Base-by-base conservation (phyloP, 2,888 invertebrate genomes). In the Andrena haemorrhoa region DNA sequence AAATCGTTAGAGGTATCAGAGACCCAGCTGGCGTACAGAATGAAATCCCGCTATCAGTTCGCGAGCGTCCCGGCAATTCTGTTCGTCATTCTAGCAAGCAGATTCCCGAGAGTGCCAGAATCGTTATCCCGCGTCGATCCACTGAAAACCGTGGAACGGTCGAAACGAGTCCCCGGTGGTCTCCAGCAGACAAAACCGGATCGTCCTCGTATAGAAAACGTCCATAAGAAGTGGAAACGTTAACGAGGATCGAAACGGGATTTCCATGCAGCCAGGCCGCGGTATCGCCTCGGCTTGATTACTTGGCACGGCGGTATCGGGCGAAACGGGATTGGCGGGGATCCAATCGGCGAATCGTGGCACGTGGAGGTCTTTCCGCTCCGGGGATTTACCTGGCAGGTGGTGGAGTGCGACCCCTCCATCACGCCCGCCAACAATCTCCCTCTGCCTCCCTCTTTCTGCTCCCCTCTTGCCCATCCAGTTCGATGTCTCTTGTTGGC, bases 351-450 rank as follows among this genome's bases (percentile, higher is more conserved):
- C 78, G 88, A 74, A 88, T 86, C 78, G 83, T 86, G 79, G 88
- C 88, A 85, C 88, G 85, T 86, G 86, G 86, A 85, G 82, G 75
- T 79, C 83, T 86, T 77, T 79, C 80, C 83, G 77, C 82, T 78
- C 84, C 75, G 78, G 41, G 86, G 89, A 90, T 89, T 90, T 89
- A 89, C 85, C 86, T 89, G 89, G 82, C 83, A 86, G 88, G 86
- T 88, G 88, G 86, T 83, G 79, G 84, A 84, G 80, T 69, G 68
- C 82, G 86, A 82, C 84, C 86, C 85, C 87, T 74, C 86, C 86
- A 85, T 83, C 73, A 68, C 76, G 41, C 26, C 63, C 75, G 77
- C 79, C 85, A 84, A 79, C 86, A 85, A 84, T 89, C 85, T 86
- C 84, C 75, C 78, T 83, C 82, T 83, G 76, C 86, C 82, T 80